Conservation (phyloP, 2,797 vertebrate species). For the Ammospiza maritima region DNA sequence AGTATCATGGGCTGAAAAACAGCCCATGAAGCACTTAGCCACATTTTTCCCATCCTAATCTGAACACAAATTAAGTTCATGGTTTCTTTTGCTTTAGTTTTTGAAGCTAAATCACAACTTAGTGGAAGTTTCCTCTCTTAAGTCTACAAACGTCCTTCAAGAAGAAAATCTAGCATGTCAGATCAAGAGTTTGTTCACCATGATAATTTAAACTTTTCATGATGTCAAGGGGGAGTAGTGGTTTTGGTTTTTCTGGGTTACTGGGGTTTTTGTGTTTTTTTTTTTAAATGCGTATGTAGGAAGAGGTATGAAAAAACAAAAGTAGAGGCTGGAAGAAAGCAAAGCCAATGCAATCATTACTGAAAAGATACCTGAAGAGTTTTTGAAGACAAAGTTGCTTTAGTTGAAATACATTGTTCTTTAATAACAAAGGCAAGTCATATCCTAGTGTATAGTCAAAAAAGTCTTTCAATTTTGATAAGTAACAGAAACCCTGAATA, state of each 20-base stretch:
- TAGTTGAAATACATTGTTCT: background rate
- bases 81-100: background rate
- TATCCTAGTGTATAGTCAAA: background rate
- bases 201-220: background rate
- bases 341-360: background rate
- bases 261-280: background rate
- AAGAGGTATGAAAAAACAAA: background rate
- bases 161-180: background rate
- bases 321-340: background rate
- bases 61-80: background rate
- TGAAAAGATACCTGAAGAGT: background rate
- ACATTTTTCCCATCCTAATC: background rate
- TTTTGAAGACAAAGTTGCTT: background rate
- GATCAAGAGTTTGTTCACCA: background rate
- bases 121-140: background rate
- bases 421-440: background rate
- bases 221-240: too few relatives aligned
- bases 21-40: background rate
- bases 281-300: background rate
- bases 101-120: background rate
- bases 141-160: fast-evolving
- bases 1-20: background rate
- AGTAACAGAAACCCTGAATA: background rate
- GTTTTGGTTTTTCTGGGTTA: background rate
- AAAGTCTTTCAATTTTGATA: background rate